Conservation (phyloP, 1,140 invertebrate genomes). For the Arctopsyche grandis region DNA sequence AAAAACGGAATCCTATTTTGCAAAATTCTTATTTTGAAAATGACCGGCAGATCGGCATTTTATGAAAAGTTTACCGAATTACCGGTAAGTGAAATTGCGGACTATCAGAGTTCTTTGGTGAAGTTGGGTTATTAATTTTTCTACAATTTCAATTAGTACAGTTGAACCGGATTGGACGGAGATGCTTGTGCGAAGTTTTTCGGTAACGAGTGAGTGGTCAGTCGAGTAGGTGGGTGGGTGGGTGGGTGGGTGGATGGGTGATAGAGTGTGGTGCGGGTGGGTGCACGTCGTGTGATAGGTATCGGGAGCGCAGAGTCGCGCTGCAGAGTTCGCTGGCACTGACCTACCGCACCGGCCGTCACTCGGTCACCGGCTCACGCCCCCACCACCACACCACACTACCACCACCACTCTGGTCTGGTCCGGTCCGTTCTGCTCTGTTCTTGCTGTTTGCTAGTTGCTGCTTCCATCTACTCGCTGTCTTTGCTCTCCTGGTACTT, state of each 20-base stretch:
- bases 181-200: too few relatives aligned
- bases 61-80: too few relatives aligned
- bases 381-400: conserved; percentile 32
- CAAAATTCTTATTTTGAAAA: too few relatives aligned
- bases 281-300: neutral
- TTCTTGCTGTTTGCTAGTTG: neutral
- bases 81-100: too few relatives aligned
- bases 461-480: neutral
- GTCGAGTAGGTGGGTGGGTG: too few relatives aligned
- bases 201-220: too few relatives aligned
- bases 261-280: neutral
- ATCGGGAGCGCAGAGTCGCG: conserved; percentile 33
- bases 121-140: too few relatives aligned
- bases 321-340: conserved; percentile 37
- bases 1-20: too few relatives aligned
- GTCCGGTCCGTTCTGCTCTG: neutral
- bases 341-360: conserved; percentile 51
- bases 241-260: neutral
- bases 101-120: too few relatives aligned
- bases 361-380: conserved; percentile 54
- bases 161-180: too few relatives aligned
- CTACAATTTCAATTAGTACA: too few relatives aligned
- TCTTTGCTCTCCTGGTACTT: neutral
- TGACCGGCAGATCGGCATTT: too few relatives aligned
- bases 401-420: neutral